Percentiles rank a stretch among this genome's conserved stretches.
phyloP scores from a whole-genome alignment of 2,888 invertebrate species.

The Microctonus aethiopoides region DNA sequence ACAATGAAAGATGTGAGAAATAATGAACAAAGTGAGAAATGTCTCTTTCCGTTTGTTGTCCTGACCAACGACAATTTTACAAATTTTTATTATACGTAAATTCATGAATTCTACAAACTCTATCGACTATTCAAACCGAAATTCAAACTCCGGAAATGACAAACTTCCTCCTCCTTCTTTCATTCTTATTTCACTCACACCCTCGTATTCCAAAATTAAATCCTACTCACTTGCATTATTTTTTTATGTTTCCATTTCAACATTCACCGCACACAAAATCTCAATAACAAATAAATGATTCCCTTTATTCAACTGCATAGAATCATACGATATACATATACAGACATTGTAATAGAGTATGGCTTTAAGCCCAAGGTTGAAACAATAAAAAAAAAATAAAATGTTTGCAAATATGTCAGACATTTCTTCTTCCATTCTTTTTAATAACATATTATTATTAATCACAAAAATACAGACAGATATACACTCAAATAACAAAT shows the following conservation, averaged over 20 bases:
- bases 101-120: slow-evolving; percentile 2
- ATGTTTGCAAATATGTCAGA: no score
- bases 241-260: neutral
- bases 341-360: neutral
- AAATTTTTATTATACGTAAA: neutral
- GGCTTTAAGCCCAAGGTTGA: no score
- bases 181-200: neutral
- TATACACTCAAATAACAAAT: no score
- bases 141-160: neutral
- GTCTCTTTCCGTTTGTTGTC: slow-evolving; percentile 13
- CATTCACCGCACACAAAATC: neutral
- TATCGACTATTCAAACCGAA: neutral
- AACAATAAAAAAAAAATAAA: neutral
- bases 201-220: no score
- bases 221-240: neutral
- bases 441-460: no score
- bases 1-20: neutral
- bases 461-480: no score
- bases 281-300: neutral
- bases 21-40: slow-evolving; percentile 4
- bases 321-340: no score
- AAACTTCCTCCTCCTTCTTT: neutral
- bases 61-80: slow-evolving; percentile 2
- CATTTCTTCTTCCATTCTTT: no score
- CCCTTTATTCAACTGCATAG: neutral